These are phyloP conservation scores for Brachystomella parvula DNA, from an alignment of 1,140 invertebrate species.

Conservation along the genomic window DNA sequence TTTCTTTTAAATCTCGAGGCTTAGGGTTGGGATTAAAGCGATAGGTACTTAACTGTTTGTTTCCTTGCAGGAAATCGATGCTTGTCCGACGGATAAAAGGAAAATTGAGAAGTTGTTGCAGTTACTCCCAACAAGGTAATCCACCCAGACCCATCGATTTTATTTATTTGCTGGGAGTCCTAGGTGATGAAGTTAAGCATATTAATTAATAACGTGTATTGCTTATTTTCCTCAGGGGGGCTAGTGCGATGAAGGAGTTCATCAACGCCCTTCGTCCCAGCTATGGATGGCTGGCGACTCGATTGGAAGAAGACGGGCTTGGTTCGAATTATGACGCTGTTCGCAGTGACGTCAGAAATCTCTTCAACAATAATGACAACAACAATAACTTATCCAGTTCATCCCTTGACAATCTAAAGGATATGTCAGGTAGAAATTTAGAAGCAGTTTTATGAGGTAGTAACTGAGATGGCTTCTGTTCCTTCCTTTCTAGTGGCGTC, in stretches of 20 bases:
- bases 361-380: constrained; percentile 8
- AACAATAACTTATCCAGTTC: not conserved
- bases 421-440: constrained; percentile 15
- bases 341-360: too few species aligned
- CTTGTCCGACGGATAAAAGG: constrained; percentile 11
- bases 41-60: too few species aligned
- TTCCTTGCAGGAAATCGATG: constrained; percentile 29
- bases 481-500: constrained; percentile 9
- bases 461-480: not conserved
- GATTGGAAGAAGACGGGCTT: constrained; percentile 12
- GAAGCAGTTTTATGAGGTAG: not conserved
- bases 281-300: constrained; percentile 23
- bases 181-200: not conserved
- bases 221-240: constrained; percentile 16
- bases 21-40: too few species aligned
- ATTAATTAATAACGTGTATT: not conserved
- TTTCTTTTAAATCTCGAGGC: too few species aligned
- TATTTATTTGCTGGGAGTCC: too few species aligned
- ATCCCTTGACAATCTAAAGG: constrained; percentile 10
- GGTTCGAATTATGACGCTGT: not conserved
- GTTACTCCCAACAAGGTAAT: constrained; percentile 22
- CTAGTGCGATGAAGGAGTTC: constrained; percentile 20
- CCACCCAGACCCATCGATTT: not conserved
- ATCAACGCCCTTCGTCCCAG: constrained; percentile 20
- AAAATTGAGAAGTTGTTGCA: constrained; percentile 28